Evolutionary conservation across 1,140 invertebrate genomes (phyloP), one percentile per base, ranked within the genome.

Genomic region (Drosophila pallidifrons): DNA sequence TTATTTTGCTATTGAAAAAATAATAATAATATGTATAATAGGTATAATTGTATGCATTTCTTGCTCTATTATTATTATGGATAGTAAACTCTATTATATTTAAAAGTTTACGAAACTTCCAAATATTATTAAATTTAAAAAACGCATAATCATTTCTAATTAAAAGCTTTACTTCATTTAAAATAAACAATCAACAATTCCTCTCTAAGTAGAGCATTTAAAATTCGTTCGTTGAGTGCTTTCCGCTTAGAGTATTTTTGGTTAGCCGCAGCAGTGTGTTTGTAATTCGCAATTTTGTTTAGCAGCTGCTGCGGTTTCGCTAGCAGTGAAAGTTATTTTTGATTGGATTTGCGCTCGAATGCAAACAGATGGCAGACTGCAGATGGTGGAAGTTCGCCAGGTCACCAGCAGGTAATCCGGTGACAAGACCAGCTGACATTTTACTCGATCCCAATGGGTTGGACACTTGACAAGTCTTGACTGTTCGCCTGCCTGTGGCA

Each of bases 281-380:
- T 43, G 41, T 55, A 57, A 70, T 70, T 75, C 49, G 41, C 32
- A 67, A 70, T 63, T 69, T 54, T 54, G 66, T 47, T 66, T 60
- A 30, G 30, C 45, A 49, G 49, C 49, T 65, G 66, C 15, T 54
- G 32, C 41, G 58, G 28, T 45, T 51, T 46, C 20, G 58, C 10
- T 25, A 28, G 5, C n/a, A 38, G 11, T 65, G 47, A 73, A 55
- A 47, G 41, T 51, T 69, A 47, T 71, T 73, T 77, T 68, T 32
- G 63, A 81, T 74, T 66, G 51, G 61, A 66, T 75, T 66, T 59
- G 38, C 35, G 55, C 59, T 38, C 16, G 32, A 45, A 13, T 41
- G n/a, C 51, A 52, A 8, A 10, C 20, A 13, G 5, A 7, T 16
- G 10, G 30, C 11, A 30, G 43, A 5, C 7, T 32, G 7, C 8